Conservation (phyloP, 2,888 invertebrate genomes). For the Argyra leucocephala region DNA sequence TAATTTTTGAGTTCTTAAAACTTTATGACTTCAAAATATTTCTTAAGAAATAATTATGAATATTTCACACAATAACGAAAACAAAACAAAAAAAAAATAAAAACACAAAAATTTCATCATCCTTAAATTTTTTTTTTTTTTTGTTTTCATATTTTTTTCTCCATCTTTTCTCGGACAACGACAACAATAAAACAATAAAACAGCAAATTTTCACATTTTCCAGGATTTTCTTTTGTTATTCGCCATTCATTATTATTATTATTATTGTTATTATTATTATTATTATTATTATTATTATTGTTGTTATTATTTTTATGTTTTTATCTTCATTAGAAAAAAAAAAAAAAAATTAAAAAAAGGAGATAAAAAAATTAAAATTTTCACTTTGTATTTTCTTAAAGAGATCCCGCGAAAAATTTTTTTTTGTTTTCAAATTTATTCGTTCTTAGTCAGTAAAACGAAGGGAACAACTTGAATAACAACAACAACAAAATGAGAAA, state of each 20-base stretch:
- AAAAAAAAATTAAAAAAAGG: neutral
- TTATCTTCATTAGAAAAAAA: conserved; percentile 1
- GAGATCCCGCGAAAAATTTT: neutral
- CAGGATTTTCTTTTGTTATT: neutral
- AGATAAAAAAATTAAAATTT: neutral
- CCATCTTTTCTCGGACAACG: neutral
- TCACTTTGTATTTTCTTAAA: neutral
- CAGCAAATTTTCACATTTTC: conserved; percentile 6
- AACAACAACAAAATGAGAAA: neutral
- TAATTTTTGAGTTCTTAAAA: neutral
- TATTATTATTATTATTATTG: neutral
- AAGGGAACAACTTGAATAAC: neutral
- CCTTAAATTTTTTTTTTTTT: no score
- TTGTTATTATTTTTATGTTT: neutral
- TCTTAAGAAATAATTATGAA: neutral
- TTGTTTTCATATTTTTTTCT: no score
- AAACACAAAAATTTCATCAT: no score
- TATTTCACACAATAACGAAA: neutral
- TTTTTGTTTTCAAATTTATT: no score
- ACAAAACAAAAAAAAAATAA: no score
- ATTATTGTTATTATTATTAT: neutral
- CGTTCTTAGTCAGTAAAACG: no score
- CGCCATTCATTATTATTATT: neutral
- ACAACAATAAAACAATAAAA: conserved; percentile 6
- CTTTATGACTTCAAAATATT: conserved; percentile 5